Base-by-base conservation (phyloP, 2,888 invertebrate species). In the Diaperis boleti region DNA sequence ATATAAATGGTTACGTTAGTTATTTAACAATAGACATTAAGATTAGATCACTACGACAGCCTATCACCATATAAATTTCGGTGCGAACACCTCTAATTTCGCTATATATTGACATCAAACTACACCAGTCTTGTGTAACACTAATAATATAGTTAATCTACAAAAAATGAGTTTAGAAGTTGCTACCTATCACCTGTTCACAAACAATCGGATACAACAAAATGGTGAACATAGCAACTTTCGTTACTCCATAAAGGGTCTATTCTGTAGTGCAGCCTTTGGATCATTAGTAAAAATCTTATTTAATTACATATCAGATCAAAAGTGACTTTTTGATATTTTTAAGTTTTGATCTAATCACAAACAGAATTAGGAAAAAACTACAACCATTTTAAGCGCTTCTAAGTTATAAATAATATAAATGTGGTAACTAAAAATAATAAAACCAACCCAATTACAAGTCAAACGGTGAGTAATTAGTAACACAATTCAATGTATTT, bases 71-170 rank as follows among this genome's bases (percentile, higher is more conserved):
- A 76, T 72, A 76, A 75, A 72, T 75, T 75, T 74, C 71, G 72
- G 75, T 77, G 76, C 74, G 72, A 65, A 74, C 76, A 77, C 76
- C 74, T 72, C 66, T 71, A 74, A 71, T 64, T 71, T 70, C 67
- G 73, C 72, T 76, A 77, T 49, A 76, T 81, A 80, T 81, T 79
- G 79, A 80, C 80, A 79, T 80, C 77, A 78, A 73, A 78, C 79
- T 79, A 80, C 79, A 79, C 78, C 80, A 81, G 81, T 81, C 81
- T 81, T 81, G 78, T 78, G 79, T 79, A 78, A 78, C 77, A 77
- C 77, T 78, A 79, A 77, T 74, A 74, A 73, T 75, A 74, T 72
- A 74, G 70, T 73, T 74, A 72, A 67, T 65, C 68, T 73, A 72
- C 68, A 60, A 65, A 60, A 31, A 29, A 18, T 5, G 14, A 55